Evolutionary conservation across 2,888 invertebrate genomes (phyloP), one percentile per base, ranked within the genome.

Genomic region (Andrena trimmerana): DNA sequence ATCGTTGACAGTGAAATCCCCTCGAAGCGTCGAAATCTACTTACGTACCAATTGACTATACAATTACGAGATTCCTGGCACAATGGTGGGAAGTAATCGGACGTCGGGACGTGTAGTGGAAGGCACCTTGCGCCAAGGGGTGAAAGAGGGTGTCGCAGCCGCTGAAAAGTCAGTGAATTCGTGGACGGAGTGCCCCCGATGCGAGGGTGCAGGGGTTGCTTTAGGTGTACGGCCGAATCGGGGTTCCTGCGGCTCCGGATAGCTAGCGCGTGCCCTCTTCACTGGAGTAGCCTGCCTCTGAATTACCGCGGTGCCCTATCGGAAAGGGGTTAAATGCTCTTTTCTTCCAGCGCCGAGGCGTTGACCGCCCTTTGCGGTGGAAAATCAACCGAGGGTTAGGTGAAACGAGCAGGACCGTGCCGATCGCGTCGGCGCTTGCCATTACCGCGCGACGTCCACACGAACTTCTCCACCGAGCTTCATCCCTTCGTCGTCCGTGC

Each of bases 191-290:
- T 90, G 88, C 87, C 88, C 80, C 90, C 83, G 88, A 89, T 88
- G 91, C 89, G 92, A 92, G 92, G 91, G 92, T 92, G 92, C 89
- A 86, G 87, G 86, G 90, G 92, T 89, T 88, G 89, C 86, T 88
- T 90, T 91, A 91, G 92, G 91, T 91, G 90, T 91, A 89, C 84
- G 57, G 84, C 85, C 88, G 87, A 91, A 90, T 90, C 88, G 90
- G 90, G 92, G 91, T 90, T 90, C 90, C 88, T 85, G 86, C 84
- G 85, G 88, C 86, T 88, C 74, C 82, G 80, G 85, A 84, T 86
- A 88, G 87, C 87, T 78, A 90, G 90, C 92, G 92, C 93, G 93
- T 93, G 93, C 92, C 93, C 93, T 93, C 93, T 92, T 93, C 93
- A 93, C 92, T 93, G 91, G 90, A 92, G 92, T 89, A 90, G 90